A percentile compares a stretch with the other conserved stretches of the same genome.
Evolutionary conservation across 2,797 vertebrate genomes (phyloP).

Genomic region (Sibirionetta formosa): DNA sequence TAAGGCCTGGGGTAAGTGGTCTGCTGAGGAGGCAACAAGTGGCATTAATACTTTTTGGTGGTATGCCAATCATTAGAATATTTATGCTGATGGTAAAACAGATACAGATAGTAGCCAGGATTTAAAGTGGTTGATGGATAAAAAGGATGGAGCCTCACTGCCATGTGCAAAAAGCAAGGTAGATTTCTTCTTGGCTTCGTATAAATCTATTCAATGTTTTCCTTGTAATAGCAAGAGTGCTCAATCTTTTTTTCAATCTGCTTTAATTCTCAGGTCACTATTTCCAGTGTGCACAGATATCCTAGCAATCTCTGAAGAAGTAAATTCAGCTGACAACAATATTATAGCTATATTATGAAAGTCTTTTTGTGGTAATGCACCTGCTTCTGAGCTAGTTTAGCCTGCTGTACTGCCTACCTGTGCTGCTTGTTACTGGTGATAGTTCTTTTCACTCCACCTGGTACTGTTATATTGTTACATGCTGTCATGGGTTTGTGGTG

Average conservation of each 20-base stretch:
- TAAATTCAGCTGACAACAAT: neutral
- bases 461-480: accelerated
- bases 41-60: neutral
- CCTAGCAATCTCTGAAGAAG: neutral
- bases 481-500: neutral
- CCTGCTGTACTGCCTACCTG: neutral
- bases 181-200: neutral
- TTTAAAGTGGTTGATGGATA: neutral
- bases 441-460: neutral
- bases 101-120: neutral
- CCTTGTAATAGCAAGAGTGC: neutral
- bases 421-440: neutral
- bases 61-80: neutral
- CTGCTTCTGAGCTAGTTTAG: neutral
- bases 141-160: neutral
- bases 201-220: neutral
- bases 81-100: neutral
- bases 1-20: neutral
- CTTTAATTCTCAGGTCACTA: neutral
- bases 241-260: neutral
- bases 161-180: neutral
- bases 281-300: neutral
- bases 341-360: neutral
- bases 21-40: neutral
- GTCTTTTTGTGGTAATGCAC: neutral